Conservation (phyloP, 2,113 vertebrate genomes). For the Ceyx margarethae region DNA sequence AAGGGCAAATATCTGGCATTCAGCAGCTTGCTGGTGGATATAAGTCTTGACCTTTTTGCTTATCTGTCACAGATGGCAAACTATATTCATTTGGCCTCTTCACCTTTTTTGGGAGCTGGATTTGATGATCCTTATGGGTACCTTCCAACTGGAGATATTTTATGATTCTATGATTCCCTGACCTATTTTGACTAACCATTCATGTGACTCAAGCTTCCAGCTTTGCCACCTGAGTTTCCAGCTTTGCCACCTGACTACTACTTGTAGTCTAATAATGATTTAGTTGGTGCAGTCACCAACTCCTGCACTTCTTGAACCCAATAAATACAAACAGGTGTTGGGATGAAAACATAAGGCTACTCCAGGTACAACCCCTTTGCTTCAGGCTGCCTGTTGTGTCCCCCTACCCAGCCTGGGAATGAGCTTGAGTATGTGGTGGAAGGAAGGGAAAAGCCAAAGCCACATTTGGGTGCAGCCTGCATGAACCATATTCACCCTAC, state of each 20-base stretch:
- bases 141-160: not conserved
- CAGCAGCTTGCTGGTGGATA: not conserved
- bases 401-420: not conserved
- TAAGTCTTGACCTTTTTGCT: not conserved
- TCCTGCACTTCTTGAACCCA: not conserved
- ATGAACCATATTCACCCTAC: not conserved
- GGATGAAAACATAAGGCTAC: not conserved
- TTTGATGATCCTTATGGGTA: not conserved
- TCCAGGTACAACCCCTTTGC: not conserved
- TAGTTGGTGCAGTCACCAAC: not conserved
- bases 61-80: not conserved
- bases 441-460: not conserved
- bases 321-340: not conserved
- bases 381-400: not conserved
- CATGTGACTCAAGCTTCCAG: not conserved
- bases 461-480: not conserved
- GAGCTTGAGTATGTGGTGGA: not conserved
- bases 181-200: not conserved
- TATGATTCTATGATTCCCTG: not conserved
- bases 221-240: not conserved
- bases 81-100: not conserved
- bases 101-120: rapidly evolving
- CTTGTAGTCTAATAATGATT: not conserved
- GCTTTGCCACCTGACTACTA: not conserved
- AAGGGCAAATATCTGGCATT: not conserved